These are phyloP conservation scores for Cynocephalus volans DNA, from an alignment of 2,113 vertebrate genomes.

Conservation along the genomic window DNA sequence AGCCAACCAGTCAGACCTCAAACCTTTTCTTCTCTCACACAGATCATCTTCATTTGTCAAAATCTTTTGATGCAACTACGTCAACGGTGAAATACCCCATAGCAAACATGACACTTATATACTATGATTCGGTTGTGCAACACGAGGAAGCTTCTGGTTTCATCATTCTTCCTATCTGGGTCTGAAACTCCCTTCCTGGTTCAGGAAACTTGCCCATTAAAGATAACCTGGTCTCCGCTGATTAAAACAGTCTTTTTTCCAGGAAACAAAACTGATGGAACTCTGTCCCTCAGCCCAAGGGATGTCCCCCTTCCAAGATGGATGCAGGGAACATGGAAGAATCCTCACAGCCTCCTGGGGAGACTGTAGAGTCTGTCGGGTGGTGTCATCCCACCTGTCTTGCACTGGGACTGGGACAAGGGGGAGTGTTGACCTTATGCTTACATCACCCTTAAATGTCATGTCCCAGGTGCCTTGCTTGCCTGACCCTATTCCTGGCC, in stretches of 20 bases:
- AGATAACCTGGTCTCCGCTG: background rate
- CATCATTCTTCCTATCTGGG: background rate
- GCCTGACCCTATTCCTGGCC: background rate
- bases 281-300: background rate
- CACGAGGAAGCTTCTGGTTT: background rate
- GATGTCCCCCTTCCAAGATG: background rate
- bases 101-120: background rate
- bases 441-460: background rate
- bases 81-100: background rate
- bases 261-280: background rate
- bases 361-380: background rate
- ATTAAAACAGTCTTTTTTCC: background rate
- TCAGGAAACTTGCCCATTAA: background rate
- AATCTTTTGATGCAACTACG: background rate
- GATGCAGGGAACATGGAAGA: background rate
- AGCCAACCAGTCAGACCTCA: background rate
- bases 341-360: background rate
- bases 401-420: no score
- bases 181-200: background rate
- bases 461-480: background rate
- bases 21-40: background rate
- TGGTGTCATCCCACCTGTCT: background rate
- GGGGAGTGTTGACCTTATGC: background rate
- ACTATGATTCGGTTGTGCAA: background rate
- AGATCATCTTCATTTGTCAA: background rate